Conservation (phyloP, 2,888 invertebrate genomes). For the Heteropelma amictum region DNA sequence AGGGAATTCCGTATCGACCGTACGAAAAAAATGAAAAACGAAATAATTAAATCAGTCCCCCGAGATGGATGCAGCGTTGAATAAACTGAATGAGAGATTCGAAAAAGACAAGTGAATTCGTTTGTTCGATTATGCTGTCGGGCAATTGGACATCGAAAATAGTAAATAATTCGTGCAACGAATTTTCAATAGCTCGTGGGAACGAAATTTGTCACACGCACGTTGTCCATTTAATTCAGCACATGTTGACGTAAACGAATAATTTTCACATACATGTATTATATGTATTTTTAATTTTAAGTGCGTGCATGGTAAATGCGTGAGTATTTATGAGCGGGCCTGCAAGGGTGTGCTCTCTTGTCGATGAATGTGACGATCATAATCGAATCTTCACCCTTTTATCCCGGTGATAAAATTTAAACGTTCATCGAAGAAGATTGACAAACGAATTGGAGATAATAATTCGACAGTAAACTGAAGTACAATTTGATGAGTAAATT, state of each 20-base stretch:
- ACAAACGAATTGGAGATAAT: no score
- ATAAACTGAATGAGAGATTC: not conserved
- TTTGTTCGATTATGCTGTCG: conserved; percentile 12
- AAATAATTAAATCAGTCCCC: not conserved
- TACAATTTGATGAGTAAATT: no score
- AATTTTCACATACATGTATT: not conserved
- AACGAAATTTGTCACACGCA: conserved; percentile 32
- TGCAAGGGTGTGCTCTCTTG: no score
- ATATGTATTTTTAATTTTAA: not conserved
- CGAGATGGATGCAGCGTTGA: not conserved
- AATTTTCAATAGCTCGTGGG: conserved; percentile 32
- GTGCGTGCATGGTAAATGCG: not conserved
- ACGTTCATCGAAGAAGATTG: no score
- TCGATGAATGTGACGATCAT: no score
- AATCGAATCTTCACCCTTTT: no score
- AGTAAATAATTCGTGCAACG: conserved; percentile 42
- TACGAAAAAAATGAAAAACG: not conserved
- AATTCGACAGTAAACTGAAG: no score
- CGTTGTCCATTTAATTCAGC: conserved; percentile 26
- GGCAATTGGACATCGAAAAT: conserved; percentile 34
- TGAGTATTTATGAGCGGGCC: not conserved
- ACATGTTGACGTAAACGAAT: not conserved
- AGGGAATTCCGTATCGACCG: conserved; percentile 6
- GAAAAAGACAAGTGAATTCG: conserved; percentile 12
- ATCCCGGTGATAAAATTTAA: no score